These are phyloP conservation scores for Archocentrus centrarchus DNA, from an alignment of 2,113 vertebrate species.

Conservation along the genomic window DNA sequence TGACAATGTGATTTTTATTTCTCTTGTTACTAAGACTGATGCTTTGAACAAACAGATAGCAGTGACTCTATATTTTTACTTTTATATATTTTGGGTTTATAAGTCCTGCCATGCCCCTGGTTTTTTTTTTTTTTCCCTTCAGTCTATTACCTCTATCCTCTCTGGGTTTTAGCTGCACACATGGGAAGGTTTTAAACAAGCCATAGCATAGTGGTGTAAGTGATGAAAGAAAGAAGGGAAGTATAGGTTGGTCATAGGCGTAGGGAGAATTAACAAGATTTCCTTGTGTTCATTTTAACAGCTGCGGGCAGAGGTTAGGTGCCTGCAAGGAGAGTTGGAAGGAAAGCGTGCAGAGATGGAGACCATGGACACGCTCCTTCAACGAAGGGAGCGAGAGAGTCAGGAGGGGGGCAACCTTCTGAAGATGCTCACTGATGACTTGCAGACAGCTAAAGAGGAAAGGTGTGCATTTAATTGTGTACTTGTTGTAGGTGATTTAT, in stretches of 20 bases:
- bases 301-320: conserved; percentile 83
- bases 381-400: conserved; percentile 84
- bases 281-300: conserved; percentile 43
- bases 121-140: neutral
- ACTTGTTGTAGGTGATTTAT: neutral
- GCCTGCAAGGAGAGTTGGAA: conserved; percentile 81
- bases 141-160: neutral
- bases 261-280: neutral
- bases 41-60: neutral
- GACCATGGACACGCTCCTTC: conserved; percentile 83
- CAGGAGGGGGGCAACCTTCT: conserved; percentile 87
- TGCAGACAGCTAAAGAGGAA: conserved; percentile 81
- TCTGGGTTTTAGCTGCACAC: neutral
- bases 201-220: neutral
- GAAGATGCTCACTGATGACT: conserved; percentile 87
- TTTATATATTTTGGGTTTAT: neutral
- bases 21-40: neutral
- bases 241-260: neutral
- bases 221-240: neutral
- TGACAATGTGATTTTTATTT: neutral
- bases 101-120: neutral
- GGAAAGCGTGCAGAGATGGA: conserved; percentile 84
- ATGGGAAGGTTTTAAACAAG: neutral
- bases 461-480: conserved; percentile 71
- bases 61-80: neutral